A percentile compares a stretch with the other conserved stretches of the same genome.
These are phyloP conservation scores for Mionectes macconnelli DNA, from an alignment of 2,113 vertebrate species.

Conservation along the genomic window DNA sequence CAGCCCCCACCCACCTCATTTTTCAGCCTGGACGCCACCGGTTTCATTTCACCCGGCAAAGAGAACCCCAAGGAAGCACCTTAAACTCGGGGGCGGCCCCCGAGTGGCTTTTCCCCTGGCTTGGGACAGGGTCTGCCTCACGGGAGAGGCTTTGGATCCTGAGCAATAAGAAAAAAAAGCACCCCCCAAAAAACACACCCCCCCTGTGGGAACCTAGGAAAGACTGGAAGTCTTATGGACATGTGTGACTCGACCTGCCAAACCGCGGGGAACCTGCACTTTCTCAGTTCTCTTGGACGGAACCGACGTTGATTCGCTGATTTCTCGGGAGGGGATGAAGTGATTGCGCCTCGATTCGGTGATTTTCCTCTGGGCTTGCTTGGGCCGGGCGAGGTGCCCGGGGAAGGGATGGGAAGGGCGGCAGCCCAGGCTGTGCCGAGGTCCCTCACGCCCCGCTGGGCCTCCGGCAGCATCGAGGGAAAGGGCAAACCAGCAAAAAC, in stretches of 20 bases:
- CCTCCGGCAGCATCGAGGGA: neutral
- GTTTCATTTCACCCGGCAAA: neutral
- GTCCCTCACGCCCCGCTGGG: neutral
- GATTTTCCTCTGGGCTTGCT: neutral
- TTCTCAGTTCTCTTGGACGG: neutral
- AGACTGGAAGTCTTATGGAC: neutral
- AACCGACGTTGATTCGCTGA: neutral
- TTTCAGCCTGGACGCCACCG: neutral
- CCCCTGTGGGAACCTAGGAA: neutral
- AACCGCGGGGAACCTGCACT: conserved; percentile 20
- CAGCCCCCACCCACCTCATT: neutral
- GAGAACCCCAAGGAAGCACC: conserved; percentile 45
- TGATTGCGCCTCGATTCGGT: neutral
- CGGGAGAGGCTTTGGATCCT: neutral
- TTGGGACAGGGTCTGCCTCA: neutral
- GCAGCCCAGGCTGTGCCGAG: neutral
- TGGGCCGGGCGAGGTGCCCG: accelerated
- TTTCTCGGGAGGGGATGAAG: neutral
- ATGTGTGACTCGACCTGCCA: neutral
- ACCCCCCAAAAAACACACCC: neutral
- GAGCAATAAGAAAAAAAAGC: conserved; percentile 8
- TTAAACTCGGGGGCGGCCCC: conserved; percentile 5
- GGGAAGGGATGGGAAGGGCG: neutral
- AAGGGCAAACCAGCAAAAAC: accelerated
- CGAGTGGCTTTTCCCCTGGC: neutral